Evolutionary conservation across 2,113 vertebrate genomes (phyloP), one percentile per base, ranked within the genome.

Genomic region (Xenotilapia leptura): DNA sequence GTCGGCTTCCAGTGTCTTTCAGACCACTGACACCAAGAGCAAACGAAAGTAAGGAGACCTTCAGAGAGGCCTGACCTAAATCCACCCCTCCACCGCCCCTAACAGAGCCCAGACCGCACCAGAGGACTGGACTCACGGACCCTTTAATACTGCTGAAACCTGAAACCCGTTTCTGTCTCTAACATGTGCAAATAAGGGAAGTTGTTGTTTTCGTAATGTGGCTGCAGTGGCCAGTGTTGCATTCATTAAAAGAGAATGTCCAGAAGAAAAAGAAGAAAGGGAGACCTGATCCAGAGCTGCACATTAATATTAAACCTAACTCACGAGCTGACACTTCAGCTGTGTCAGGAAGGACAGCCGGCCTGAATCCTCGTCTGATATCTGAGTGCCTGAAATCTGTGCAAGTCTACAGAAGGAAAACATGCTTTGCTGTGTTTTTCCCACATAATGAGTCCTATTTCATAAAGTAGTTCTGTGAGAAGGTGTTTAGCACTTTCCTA

Each of bases 1-100:
- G 99, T 99, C 99, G 38, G 99, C 98, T 1, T 99, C 99, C 95
- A 99, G 99, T 70, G 98, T 99, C 95, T 99, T 99, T 92, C 99
- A 99, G 95, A 99, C 98, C 93, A 99, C 98, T 85, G 99, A 99
- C 95, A 98, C 98, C 92, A 99, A 99, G 95, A 97, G 98, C 97
- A 99, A 99, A 97, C 96, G 98, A 94, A 99, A 99, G 96, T 99
- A 97, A 77, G 96, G 73, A 23, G 7, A 5, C n/a, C 21, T n/a
- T 54, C 2, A 14, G 6, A 54, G 70, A 49, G 70, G 42, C 15
- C 28, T 49, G 70, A 49, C 26, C 70, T 49, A 49, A 28, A 75
- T 26, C 42, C 70, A 75, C 0, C 42, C 45, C 10, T 49, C 23
- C 70, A 75, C 42, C 1, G 2, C 19, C 42, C 83, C 33, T 4